phyloP scores from a whole-genome alignment of 2,113 vertebrate genomes.

The Laticauda colubrina region DNA sequence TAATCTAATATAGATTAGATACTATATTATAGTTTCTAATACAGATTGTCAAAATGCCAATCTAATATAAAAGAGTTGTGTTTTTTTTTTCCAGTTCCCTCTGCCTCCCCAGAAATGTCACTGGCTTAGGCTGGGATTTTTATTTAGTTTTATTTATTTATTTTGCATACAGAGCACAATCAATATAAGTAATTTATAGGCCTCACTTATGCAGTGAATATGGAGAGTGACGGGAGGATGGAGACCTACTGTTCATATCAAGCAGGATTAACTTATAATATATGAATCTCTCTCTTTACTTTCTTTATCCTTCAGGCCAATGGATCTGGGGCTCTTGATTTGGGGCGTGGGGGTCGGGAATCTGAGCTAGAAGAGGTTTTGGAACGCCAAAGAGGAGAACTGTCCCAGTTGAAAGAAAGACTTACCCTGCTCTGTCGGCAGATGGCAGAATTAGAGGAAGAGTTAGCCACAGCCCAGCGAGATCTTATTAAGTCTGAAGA shows the following conservation, averaged over 20 bases:
- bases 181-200: background rate
- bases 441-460: conserved; percentile 90
- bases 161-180: background rate
- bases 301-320: conserved; percentile 73
- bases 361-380: conserved; percentile 80
- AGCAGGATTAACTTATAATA: background rate
- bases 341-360: conserved; percentile 66
- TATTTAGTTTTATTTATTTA: background rate
- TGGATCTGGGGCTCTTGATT: conserved; percentile 73
- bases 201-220: background rate
- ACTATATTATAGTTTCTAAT: too few species aligned
- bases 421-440: conserved; percentile 88
- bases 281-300: background rate
- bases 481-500: conserved; percentile 89
- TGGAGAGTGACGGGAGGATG: background rate
- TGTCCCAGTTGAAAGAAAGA: conserved; percentile 86
- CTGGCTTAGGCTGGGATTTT: background rate
- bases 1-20: background rate
- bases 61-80: background rate
- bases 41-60: too few species aligned
- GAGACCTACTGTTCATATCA: background rate
- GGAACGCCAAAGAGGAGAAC: conserved; percentile 82
- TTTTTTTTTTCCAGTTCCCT: background rate
- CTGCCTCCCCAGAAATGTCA: background rate
- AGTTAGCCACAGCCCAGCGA: conserved; percentile 83